A percentile compares a stretch with the other conserved stretches of the same genome.
phyloP scores from a whole-genome alignment of 1,140 invertebrate genomes.

The Holcopasites calliopsidis region DNA sequence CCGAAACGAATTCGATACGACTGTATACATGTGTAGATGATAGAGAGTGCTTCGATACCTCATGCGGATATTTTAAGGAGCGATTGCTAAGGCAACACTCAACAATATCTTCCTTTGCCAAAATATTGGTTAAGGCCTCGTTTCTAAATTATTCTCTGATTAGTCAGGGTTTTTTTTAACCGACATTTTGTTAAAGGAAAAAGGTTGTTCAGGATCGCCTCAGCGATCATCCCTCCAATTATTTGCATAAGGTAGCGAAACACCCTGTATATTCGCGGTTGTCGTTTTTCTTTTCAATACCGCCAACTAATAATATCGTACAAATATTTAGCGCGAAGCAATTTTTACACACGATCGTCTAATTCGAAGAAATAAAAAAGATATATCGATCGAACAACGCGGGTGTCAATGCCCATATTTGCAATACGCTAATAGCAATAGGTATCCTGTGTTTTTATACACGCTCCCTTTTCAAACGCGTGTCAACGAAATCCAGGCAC shows the following conservation, averaged over 20 bases:
- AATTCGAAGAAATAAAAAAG: background rate
- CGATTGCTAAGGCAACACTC: no score
- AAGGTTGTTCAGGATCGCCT: no score
- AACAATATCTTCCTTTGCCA: no score
- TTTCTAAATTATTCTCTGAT: no score
- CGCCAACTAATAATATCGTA: background rate
- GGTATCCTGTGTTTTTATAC: conserved; percentile 20
- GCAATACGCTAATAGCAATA: conserved; percentile 40
- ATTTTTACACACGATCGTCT: conserved; percentile 9
- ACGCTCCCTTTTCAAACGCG: background rate
- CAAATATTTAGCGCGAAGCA: background rate
- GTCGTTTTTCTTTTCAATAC: background rate
- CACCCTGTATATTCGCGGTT: background rate
- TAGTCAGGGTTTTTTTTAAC: no score
- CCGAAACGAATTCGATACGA: no score
- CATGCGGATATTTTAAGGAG: no score
- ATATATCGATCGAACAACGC: background rate
- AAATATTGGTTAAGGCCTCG: no score
- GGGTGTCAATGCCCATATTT: background rate
- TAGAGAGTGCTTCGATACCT: no score
- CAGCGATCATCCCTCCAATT: no score
- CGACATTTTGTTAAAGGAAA: no score
- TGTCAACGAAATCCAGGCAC: conserved; percentile 10
- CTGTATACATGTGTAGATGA: background rate
- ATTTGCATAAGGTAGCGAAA: no score